Conservation (phyloP, 2,113 vertebrate genomes). For the Tricholaema leucomelas region DNA sequence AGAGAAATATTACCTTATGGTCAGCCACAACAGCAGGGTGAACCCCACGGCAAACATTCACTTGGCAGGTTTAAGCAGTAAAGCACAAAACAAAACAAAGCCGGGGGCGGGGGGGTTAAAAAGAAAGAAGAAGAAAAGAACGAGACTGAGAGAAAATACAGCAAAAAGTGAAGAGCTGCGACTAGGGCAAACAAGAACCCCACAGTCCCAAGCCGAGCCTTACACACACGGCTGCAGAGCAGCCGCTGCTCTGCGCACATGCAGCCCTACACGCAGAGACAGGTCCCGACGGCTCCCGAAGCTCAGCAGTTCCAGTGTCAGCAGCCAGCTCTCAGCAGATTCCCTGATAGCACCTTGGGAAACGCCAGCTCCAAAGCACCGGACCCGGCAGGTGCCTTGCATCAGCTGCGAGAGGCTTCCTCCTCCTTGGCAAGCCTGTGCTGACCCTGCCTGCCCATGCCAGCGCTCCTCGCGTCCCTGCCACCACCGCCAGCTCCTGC, state of each 20-base stretch:
- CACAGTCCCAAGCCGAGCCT: not conserved
- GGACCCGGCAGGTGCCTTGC: not conserved
- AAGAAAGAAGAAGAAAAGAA: accelerated
- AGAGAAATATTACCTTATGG: not conserved
- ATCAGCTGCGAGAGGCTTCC: not conserved
- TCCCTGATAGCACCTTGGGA: not conserved
- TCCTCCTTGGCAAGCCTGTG: not conserved
- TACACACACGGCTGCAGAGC: accelerated
- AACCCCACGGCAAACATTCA: not conserved
- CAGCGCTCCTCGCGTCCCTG: accelerated
- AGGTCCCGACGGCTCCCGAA: not conserved
- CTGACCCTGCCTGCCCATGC: accelerated
- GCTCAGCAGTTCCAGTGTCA: not conserved
- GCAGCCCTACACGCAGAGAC: not conserved
- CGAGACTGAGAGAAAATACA: not conserved
- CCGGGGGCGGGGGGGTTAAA: too few relatives aligned
- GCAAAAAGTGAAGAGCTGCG: not conserved
- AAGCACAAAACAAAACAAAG: too few relatives aligned
- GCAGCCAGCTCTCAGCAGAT: not conserved
- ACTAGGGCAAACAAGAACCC: not conserved
- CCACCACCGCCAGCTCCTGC: accelerated
- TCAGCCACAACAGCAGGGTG: not conserved
- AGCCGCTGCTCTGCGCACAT: not conserved
- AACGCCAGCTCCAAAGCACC: accelerated
- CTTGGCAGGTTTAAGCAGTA: too few relatives aligned